Conservation (phyloP, 23 tunicate genomes). For the Ciona savignyi region DNA sequence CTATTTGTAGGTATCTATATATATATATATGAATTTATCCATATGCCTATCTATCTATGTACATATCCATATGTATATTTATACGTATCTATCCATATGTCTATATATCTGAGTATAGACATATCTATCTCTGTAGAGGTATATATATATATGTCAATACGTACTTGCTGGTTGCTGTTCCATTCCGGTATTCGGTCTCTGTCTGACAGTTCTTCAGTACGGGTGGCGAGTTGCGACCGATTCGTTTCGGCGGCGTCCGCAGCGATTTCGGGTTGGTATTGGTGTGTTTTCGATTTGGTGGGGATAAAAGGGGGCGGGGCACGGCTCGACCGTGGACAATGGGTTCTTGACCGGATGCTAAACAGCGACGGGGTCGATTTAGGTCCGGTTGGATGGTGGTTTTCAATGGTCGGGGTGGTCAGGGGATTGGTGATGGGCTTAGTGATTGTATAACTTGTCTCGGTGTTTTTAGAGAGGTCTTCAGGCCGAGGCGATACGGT, state of each 20-base stretch:
- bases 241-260: neutral
- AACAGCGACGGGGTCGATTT: neutral
- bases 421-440: neutral
- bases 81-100: too few relatives aligned
- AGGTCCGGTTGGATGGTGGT: neutral
- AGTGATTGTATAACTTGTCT: neutral
- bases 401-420: neutral
- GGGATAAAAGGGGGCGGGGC: slow-evolving; percentile 61
- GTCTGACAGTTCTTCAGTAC: too few relatives aligned
- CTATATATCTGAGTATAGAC: too few relatives aligned
- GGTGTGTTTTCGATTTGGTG: slow-evolving; percentile 17
- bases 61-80: too few relatives aligned
- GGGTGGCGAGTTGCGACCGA: too few relatives aligned
- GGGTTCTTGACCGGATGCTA: slow-evolving; percentile 19
- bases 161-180: too few relatives aligned
- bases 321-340: slow-evolving; percentile 34
- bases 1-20: too few relatives aligned
- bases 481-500: neutral
- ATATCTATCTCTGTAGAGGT: too few relatives aligned
- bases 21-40: too few relatives aligned
- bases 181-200: too few relatives aligned
- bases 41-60: too few relatives aligned
- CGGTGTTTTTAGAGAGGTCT: neutral
- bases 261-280: neutral
- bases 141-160: too few relatives aligned